A percentile compares a stretch with the other conserved stretches of the same genome.
These are phyloP conservation scores for Cyrtorhinus lividipennis DNA, from an alignment of 1,140 invertebrate genomes.

Conservation along the genomic window DNA sequence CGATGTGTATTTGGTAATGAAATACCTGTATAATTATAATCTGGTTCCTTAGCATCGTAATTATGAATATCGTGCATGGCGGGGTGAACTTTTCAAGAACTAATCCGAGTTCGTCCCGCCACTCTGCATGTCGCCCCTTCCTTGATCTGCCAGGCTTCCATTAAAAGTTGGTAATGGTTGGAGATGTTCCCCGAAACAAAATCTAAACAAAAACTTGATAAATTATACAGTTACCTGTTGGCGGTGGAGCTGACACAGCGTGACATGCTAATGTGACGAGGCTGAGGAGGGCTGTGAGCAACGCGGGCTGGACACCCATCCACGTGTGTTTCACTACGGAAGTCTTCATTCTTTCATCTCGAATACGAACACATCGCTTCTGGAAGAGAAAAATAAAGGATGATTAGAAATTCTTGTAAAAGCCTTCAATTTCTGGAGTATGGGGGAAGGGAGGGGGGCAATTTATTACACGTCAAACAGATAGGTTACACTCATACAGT, in stretches of 20 bases:
- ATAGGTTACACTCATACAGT: not conserved
- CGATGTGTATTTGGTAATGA: no score
- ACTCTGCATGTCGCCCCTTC: no score
- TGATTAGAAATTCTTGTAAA: not conserved
- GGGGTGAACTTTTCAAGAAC: no score
- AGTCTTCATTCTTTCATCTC: slow-evolving; percentile 3
- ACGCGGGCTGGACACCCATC: not conserved
- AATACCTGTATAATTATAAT: no score
- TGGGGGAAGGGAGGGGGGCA: not conserved
- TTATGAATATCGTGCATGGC: no score
- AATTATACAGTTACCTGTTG: not conserved
- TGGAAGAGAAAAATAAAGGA: not conserved
- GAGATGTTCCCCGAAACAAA: no score
- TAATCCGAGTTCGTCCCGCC: no score
- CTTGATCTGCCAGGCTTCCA: no score
- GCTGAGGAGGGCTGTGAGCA: not conserved
- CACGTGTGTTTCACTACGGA: not conserved
- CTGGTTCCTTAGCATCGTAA: no score
- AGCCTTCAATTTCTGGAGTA: not conserved
- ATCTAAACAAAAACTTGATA: no score
- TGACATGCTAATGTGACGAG: not conserved
- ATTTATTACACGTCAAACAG: no score
- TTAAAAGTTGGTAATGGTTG: no score
- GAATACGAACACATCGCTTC: not conserved
- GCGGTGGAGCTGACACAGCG: not conserved